phyloP scores from a whole-genome alignment of 1,140 invertebrate genomes.

The Linepithema humile region DNA sequence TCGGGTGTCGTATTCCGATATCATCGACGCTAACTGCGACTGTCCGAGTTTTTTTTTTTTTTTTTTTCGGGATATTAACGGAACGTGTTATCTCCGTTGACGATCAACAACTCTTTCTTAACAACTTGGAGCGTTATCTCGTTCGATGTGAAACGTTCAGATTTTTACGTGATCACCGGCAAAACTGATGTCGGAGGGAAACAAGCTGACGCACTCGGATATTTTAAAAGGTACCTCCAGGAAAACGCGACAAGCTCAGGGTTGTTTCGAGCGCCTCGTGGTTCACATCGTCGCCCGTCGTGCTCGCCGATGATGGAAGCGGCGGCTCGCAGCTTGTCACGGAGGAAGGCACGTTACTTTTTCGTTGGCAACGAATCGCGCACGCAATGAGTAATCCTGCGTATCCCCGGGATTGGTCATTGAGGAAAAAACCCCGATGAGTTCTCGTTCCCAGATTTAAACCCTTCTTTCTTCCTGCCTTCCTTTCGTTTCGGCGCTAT shows the following conservation, averaged over 20 bases:
- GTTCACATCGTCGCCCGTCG: conserved; percentile 15
- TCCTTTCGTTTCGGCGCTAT: conserved; percentile 77
- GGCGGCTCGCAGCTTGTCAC: conserved; percentile 20
- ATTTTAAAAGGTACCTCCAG: background rate
- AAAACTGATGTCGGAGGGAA: background rate
- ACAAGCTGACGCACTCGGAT: background rate
- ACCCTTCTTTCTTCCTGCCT: conserved; percentile 45
- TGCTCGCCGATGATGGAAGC: conserved; percentile 23
- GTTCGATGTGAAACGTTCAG: background rate
- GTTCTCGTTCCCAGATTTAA: conserved; percentile 60
- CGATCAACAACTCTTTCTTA: background rate
- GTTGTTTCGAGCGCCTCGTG: conserved; percentile 5
- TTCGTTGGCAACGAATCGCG: conserved; percentile 9
- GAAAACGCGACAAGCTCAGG: background rate
- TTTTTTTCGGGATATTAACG: too few relatives aligned
- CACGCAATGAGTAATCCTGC: conserved; percentile 5
- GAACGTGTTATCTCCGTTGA: background rate
- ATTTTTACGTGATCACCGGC: background rate
- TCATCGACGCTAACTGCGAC: background rate
- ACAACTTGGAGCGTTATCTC: background rate
- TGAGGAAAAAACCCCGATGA: conserved; percentile 39
- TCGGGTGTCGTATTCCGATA: background rate
- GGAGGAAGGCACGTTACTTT: conserved; percentile 42
- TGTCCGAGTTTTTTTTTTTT: background rate
- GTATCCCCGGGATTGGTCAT: background rate